phyloP scores from a whole-genome alignment of 2,888 invertebrate genomes.

The Harmothoe impar region DNA sequence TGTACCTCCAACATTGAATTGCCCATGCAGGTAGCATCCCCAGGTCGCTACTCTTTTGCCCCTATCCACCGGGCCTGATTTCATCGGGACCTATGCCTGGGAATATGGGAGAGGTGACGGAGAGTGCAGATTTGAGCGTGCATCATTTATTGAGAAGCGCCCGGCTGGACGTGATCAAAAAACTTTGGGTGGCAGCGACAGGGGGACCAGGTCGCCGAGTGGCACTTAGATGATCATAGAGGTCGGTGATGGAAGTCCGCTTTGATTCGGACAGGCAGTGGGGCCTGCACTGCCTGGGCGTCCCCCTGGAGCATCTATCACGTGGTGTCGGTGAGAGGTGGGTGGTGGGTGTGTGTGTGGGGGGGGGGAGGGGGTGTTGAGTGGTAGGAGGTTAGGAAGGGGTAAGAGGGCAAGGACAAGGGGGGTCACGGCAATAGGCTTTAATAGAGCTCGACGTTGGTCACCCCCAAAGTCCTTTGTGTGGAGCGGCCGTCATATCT shows the following conservation, averaged over 20 bases:
- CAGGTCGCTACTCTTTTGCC: too few species aligned
- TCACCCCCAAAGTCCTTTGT: too few species aligned
- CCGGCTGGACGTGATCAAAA: slow-evolving; percentile 49
- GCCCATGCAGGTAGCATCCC: not conserved
- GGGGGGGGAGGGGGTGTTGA: not conserved
- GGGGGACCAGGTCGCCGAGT: not conserved
- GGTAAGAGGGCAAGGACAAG: not conserved
- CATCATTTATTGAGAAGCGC: slow-evolving; percentile 15
- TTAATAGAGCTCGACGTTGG: too few species aligned
- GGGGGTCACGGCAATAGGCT: not conserved
- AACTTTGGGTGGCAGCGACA: not conserved
- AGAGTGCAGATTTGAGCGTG: slow-evolving; percentile 11
- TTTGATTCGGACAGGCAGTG: slow-evolving; percentile 42
- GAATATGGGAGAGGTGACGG: not conserved
- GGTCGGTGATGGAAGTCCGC: slow-evolving; percentile 28
- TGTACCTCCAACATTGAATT: not conserved
- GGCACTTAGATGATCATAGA: slow-evolving; percentile 55
- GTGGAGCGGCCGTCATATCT: too few species aligned
- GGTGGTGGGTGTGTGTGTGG: too few species aligned
- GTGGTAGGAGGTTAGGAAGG: not conserved
- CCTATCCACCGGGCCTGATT: too few species aligned
- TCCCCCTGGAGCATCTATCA: slow-evolving; percentile 31
- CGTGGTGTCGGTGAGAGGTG: not conserved
- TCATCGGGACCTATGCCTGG: too few species aligned
- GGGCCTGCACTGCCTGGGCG: not conserved